Evolutionary conservation across 2,888 invertebrate genomes (phyloP).

Genomic region (Minunthozetes semirufus): DNA sequence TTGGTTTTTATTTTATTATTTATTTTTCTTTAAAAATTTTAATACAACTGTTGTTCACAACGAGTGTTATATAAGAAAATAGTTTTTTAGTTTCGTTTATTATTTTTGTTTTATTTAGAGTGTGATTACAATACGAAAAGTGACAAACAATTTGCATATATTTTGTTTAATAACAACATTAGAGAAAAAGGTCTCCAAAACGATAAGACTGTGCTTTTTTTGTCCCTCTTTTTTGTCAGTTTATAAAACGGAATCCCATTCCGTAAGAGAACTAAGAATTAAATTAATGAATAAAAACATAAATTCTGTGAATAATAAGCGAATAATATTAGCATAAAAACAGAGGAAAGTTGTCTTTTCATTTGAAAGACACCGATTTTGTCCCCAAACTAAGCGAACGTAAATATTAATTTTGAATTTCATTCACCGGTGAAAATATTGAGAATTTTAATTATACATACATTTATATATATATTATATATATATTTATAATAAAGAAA

Average conservation of each 20-base stretch:
- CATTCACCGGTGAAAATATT: constrained; percentile 22
- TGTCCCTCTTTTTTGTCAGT: neutral
- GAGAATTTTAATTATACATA: neutral
- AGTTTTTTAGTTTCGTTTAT: neutral
- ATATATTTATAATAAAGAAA: no score
- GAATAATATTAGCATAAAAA: neutral
- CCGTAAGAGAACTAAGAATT: neutral
- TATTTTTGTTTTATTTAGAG: constrained; percentile 13
- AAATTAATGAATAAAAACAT: neutral
- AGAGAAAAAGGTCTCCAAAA: neutral
- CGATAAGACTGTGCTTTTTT: constrained; percentile 1
- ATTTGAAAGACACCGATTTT: constrained; percentile 5
- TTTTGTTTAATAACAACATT: neutral
- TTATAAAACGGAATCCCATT: neutral
- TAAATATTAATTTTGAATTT: constrained; percentile 25
- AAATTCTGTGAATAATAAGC: neutral
- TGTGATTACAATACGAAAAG: constrained; percentile 12
- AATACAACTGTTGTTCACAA: constrained; percentile 4
- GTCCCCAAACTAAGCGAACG: neutral
- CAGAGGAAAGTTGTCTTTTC: neutral
- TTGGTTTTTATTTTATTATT: neutral
- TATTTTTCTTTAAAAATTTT: neutral
- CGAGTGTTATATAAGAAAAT: constrained; percentile 5
- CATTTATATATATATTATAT: neutral
- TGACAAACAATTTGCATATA: constrained; percentile 12